phyloP scores from a whole-genome alignment of 2,113 vertebrate genomes.

The Alaudala cheleensis region DNA sequence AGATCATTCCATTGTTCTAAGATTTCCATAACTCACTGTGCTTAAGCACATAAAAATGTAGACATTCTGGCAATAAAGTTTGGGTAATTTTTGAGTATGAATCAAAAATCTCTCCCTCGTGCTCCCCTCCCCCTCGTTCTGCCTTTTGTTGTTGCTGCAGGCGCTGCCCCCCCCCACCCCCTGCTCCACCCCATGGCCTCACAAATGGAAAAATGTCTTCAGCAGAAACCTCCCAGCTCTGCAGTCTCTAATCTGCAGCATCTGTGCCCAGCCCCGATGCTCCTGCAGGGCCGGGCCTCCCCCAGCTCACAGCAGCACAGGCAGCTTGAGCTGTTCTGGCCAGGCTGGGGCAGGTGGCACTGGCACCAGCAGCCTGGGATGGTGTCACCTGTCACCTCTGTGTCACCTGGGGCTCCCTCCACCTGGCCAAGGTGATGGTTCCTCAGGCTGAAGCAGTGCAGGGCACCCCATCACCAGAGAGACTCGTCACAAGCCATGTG shows the following conservation, averaged over 20 bases:
- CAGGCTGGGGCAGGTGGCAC: neutral
- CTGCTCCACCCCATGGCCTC: constrained; percentile 44
- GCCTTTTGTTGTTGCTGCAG: constrained; percentile 54
- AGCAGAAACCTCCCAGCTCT: constrained; percentile 49
- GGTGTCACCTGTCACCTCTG: neutral
- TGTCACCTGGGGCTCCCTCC: rapidly evolving
- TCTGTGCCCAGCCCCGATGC: constrained; percentile 45
- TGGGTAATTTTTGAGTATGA: constrained; percentile 62
- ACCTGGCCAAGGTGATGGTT: rapidly evolving
- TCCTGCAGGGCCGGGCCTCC: neutral
- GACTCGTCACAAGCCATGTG: rapidly evolving
- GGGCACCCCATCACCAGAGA: neutral
- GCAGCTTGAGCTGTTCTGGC: neutral
- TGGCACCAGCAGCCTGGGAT: rapidly evolving
- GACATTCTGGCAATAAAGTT: constrained; percentile 61
- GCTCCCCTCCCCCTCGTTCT: neutral
- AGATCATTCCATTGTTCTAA: constrained; percentile 71
- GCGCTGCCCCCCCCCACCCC: neutral
- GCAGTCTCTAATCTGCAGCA: constrained; percentile 39
- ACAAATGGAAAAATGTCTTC: constrained; percentile 60
- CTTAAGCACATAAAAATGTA: constrained; percentile 71
- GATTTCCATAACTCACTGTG: constrained; percentile 70
- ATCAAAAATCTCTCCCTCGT: constrained; percentile 63
- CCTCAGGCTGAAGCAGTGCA: rapidly evolving
- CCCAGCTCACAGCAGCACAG: neutral